These are phyloP conservation scores for Drosophila gunungcola DNA, from an alignment of 1,140 invertebrate species.

Conservation along the genomic window DNA sequence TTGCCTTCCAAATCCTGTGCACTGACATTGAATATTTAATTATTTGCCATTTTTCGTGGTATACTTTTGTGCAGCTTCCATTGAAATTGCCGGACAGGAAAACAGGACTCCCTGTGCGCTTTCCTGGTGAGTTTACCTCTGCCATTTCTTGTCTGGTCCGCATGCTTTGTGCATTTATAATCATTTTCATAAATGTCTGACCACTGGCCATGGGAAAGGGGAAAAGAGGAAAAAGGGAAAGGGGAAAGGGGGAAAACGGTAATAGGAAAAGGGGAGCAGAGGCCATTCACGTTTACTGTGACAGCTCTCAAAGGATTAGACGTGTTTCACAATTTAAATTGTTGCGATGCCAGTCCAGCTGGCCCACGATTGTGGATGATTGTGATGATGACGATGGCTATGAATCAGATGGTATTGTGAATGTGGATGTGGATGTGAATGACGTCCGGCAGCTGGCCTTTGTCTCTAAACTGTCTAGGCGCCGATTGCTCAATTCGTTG, in stretches of 20 bases:
- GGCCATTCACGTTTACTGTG: conserved; percentile 63
- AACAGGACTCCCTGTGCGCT: conserved; percentile 4
- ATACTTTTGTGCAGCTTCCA: conserved; percentile 63
- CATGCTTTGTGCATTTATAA: conserved; percentile 82
- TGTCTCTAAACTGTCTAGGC: conserved; percentile 49
- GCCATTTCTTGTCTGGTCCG: conserved; percentile 27
- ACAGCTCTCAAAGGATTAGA: conserved; percentile 84
- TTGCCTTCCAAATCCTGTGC: not conserved
- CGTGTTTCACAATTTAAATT: conserved; percentile 82
- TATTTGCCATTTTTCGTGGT: conserved; percentile 49
- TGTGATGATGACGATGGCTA: conserved; percentile 10
- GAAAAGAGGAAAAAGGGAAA: not conserved
- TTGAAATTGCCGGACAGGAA: conserved; percentile 38
- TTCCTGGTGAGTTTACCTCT: conserved; percentile 7
- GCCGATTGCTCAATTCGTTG: conserved; percentile 61
- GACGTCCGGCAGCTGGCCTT: conserved; percentile 38
- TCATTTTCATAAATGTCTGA: conserved; percentile 80
- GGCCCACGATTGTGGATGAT: conserved; percentile 2
- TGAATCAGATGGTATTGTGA: conserved; percentile 6
- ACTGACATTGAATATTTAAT: conserved; percentile 48
- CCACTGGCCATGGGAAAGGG: conserved; percentile 38
- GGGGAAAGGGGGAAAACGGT: not conserved
- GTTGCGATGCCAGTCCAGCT: conserved; percentile 13
- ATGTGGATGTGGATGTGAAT: conserved; percentile 18
- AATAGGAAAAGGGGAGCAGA: not conserved